Conservation (phyloP, 2,797 vertebrate genomes). For the Caiman crocodilus region DNA sequence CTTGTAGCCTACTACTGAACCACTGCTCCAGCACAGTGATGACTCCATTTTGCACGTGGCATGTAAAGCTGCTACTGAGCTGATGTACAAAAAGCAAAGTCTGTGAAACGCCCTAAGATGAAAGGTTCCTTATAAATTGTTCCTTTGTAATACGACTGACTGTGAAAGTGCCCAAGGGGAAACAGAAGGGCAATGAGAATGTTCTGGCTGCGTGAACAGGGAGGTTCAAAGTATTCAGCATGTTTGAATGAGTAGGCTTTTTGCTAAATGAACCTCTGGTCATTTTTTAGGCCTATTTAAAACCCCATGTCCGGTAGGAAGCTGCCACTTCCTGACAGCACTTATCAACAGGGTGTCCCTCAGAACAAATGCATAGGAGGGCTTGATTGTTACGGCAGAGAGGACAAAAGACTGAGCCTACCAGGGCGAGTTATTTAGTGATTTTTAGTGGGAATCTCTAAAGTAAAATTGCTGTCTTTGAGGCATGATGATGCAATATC, state of each 20-base stretch:
- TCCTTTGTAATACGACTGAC: neutral
- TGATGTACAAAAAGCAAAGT: neutral
- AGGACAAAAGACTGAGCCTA: no score
- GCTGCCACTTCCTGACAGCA: neutral
- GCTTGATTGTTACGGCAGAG: neutral
- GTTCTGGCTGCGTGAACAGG: neutral
- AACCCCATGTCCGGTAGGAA: slow-evolving; percentile 42
- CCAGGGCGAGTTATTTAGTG: no score
- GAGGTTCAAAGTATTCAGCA: neutral
- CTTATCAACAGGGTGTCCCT: neutral
- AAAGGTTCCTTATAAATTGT: neutral
- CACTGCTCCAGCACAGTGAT: no score
- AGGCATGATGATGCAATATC: neutral
- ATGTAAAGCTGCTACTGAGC: neutral
- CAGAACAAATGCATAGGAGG: neutral
- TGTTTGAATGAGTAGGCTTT: neutral
- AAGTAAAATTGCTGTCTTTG: neutral
- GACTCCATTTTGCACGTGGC: no score
- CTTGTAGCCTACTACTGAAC: neutral
- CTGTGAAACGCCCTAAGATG: neutral
- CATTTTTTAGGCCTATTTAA: slow-evolving; percentile 90
- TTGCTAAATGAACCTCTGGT: neutral
- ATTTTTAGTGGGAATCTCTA: no score
- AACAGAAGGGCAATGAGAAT: rapidly evolving
- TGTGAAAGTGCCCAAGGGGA: neutral